Evolutionary conservation across 2,888 invertebrate species (phyloP).

Genomic region (Hartigia nigra): DNA sequence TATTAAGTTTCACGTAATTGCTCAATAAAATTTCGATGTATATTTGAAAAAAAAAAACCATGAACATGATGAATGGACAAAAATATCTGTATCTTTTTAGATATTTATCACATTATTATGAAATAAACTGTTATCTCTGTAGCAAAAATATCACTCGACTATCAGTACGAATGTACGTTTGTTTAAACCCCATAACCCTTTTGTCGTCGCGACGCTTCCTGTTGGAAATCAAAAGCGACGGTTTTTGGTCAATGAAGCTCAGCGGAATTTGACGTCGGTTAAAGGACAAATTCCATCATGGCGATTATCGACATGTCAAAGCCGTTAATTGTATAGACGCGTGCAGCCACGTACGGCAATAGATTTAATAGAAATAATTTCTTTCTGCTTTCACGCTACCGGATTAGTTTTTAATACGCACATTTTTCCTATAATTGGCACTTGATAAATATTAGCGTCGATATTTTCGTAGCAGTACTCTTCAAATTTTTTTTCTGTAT

Average conservation of each 20-base stretch:
- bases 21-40: slow-evolving; percentile 42
- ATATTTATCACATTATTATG: slow-evolving; percentile 49
- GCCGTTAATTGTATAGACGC: not conserved
- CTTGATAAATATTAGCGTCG: no score
- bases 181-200: not conserved
- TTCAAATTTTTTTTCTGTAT: not conserved
- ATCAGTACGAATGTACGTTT: not conserved
- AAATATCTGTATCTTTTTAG: slow-evolving; percentile 53
- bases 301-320: not conserved
- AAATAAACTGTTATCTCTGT: slow-evolving; percentile 53
- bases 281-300: not conserved
- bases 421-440: no score
- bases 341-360: not conserved
- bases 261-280: not conserved
- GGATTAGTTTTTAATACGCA: no score
- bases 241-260: not conserved
- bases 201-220: not conserved
- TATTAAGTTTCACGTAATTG: slow-evolving; percentile 29
- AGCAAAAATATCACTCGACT: slow-evolving; percentile 1
- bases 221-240: not conserved
- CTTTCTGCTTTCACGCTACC: not conserved
- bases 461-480: no score
- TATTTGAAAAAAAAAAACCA: slow-evolving; percentile 26
- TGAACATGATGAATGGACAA: slow-evolving; percentile 26
- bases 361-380: not conserved